Evolutionary conservation across 1,140 invertebrate species (phyloP), one percentile per base, ranked within the genome.

Genomic region (Calliopsis andreniformis): DNA sequence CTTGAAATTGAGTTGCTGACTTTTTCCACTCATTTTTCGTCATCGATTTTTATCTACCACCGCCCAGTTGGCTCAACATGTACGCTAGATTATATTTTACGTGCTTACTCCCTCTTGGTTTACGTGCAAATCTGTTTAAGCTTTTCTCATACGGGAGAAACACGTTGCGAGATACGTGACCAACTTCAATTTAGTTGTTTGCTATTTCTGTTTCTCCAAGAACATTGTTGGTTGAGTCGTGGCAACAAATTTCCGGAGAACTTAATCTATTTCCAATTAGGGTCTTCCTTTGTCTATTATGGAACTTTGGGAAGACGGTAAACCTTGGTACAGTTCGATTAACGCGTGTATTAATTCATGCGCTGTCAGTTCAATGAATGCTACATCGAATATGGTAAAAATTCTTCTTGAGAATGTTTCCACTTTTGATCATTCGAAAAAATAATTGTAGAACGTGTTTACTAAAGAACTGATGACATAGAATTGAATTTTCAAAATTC

Each of bases 261-360:
- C 71, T 58, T 79, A 79, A 79, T 79, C 71, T 79, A 63, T 58
- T 76, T 79, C 71, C 71, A 79, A 79, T 79, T 79, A 79, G 72
- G 71, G 62, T 45, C 45, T 45, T 55, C 39, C 62, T 25, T 10
- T 43, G 61, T 75, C 43, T 63, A 67, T 79, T 70, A 63, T 25
- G 61, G 45, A 63, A 63, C 61, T 63, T 63, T 28, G 42, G 12
- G 42, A 18, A 63, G 23, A 23, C 61, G 61, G 61, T 43, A 18
- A 3, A 23, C 5, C 61, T 47, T 39, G n/a, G 32, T 32, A n/a
- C 8, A 32, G 56, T 39, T 42, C 56, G 70, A 63, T 71, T 78
- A 78, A 78, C 76, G 70, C 58, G 72, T 70, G 45, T 70, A 71
- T 71, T 75, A 71, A 73, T 78, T 78, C 73, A 71, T 64, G 61